Percentiles rank a stretch among this genome's conserved stretches.
phyloP scores from a whole-genome alignment of 2,797 vertebrate species.

The Orientallactaga sibirica region DNA sequence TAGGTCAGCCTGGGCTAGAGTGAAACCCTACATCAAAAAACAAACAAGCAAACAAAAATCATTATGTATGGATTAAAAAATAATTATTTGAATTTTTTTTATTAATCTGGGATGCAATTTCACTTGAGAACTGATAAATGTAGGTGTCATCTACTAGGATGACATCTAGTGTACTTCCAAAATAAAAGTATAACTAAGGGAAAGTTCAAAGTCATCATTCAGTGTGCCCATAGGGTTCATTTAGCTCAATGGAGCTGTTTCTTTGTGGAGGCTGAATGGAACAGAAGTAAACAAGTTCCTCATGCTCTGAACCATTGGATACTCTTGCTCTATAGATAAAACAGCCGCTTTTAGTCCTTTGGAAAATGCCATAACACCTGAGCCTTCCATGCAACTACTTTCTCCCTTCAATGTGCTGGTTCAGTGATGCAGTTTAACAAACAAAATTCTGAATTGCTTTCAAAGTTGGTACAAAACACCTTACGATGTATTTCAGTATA shows the following conservation, averaged over 20 bases:
- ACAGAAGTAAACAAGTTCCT: slow-evolving; percentile 51
- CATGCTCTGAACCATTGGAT: slow-evolving; percentile 23
- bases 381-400: not conserved
- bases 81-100: slow-evolving; percentile 68
- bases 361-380: not conserved
- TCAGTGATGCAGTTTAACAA: slow-evolving; percentile 53
- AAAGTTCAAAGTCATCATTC: slow-evolving; percentile 27
- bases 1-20: too few relatives aligned
- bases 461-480: slow-evolving; percentile 47
- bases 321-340: not conserved
- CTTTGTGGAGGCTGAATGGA: slow-evolving; percentile 29
- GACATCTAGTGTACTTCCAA: slow-evolving; percentile 5
- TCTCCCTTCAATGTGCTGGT: slow-evolving; percentile 51
- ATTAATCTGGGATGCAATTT: slow-evolving; percentile 69
- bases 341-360: not conserved
- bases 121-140: slow-evolving; percentile 56
- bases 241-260: slow-evolving; percentile 31
- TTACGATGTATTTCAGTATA: slow-evolving; percentile 15
- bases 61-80: slow-evolving; percentile 45
- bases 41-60: slow-evolving; percentile 33
- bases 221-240: not conserved
- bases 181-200: slow-evolving; percentile 56
- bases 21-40: too few relatives aligned
- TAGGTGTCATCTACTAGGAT: not conserved
- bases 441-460: slow-evolving; percentile 39